These are phyloP conservation scores for Thereva unica DNA, from an alignment of 2,888 invertebrate genomes.

Conservation along the genomic window DNA sequence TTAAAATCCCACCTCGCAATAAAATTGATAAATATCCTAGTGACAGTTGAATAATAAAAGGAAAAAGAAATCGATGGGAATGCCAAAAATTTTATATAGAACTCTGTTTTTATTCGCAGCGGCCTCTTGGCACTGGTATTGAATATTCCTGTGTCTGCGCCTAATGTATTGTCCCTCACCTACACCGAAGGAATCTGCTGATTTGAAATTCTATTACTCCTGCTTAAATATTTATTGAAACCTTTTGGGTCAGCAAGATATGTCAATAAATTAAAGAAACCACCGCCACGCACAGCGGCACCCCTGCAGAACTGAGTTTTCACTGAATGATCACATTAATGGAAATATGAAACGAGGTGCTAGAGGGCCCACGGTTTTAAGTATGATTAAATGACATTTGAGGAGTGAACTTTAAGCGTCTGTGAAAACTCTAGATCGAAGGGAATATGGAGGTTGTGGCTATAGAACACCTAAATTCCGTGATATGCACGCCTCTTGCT, in stretches of 20 bases:
- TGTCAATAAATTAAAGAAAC: constrained; percentile 24
- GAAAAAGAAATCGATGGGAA: constrained; percentile 13
- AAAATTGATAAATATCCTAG: constrained; percentile 34
- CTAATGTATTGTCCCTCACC: constrained; percentile 25
- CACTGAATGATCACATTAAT: too few species aligned
- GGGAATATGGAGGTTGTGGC: too few species aligned
- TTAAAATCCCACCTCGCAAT: constrained; percentile 33
- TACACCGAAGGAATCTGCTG: constrained; percentile 4
- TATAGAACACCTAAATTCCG: too few species aligned
- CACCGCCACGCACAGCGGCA: neutral
- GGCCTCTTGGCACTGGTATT: too few species aligned
- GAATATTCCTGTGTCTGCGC: constrained; percentile 8
- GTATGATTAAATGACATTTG: too few species aligned
- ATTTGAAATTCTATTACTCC: constrained; percentile 40
- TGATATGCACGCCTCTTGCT: too few species aligned
- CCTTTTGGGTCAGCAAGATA: constrained; percentile 25
- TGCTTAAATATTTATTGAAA: constrained; percentile 39
- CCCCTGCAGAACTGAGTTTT: too few species aligned
- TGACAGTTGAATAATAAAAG: constrained; percentile 29
- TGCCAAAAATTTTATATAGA: neutral
- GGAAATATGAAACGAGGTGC: too few species aligned
- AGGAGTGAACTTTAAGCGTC: too few species aligned
- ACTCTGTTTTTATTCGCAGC: too few species aligned
- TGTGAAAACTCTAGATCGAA: too few species aligned
- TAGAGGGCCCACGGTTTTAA: too few species aligned